Evolutionary conservation across 2,888 invertebrate genomes (phyloP).

Genomic region (Drepanosiphum platanoidis): DNA sequence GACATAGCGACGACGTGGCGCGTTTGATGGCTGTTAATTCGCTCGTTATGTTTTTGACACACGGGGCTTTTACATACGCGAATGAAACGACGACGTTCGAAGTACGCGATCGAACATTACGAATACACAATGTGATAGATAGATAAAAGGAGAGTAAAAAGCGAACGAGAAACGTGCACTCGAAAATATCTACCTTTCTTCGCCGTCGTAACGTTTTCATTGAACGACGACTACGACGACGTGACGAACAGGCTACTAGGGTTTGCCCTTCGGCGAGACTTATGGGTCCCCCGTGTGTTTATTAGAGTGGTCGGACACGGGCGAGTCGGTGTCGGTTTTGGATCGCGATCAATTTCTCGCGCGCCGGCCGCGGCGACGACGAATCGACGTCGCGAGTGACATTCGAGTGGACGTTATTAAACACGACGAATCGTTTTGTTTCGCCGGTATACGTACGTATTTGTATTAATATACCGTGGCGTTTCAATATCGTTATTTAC

Average conservation of each 20-base stretch:
- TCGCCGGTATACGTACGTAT: neutral
- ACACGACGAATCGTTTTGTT: slow-evolving; percentile 49
- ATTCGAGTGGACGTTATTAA: neutral
- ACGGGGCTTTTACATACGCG: no score
- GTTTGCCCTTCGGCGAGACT: slow-evolving; percentile 33
- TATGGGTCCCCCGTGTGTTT: slow-evolving; percentile 56
- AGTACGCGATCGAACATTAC: neutral
- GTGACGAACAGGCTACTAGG: neutral
- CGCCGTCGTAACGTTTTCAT: no score
- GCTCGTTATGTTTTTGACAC: no score
- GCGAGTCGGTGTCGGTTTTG: slow-evolving; percentile 53
- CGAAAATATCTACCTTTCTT: no score
- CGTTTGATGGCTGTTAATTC: no score
- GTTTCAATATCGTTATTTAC: slow-evolving; percentile 8
- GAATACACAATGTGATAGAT: no score
- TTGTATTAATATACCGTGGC: neutral
- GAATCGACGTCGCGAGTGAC: slow-evolving; percentile 21
- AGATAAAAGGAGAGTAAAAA: no score
- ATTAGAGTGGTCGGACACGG: no score
- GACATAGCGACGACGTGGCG: no score
- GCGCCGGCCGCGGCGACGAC: neutral
- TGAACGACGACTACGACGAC: neutral
- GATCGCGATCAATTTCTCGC: slow-evolving; percentile 54
- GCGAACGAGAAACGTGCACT: no score
- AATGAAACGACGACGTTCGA: neutral